Evolutionary conservation across 2,113 vertebrate genomes (phyloP).

Genomic region (Malaclemys terrapin): DNA sequence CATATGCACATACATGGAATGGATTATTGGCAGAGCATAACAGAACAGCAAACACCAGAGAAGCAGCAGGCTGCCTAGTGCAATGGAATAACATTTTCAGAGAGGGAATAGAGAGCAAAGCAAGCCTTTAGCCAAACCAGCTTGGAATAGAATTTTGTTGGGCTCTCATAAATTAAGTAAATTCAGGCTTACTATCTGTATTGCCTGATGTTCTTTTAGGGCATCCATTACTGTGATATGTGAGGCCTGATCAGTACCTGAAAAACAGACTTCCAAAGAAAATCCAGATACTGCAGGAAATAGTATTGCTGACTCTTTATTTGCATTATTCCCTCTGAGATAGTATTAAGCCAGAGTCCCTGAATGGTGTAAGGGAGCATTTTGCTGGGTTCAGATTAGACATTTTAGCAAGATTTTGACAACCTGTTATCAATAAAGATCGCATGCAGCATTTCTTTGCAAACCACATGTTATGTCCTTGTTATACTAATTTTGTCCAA

Average conservation of each 20-base stretch:
- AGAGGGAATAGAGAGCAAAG: background rate
- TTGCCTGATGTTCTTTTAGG: background rate
- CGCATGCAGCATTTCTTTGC: background rate
- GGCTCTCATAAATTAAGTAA: background rate
- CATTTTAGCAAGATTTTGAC: background rate
- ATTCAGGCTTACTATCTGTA: background rate
- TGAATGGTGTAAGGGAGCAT: background rate
- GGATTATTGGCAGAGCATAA: background rate
- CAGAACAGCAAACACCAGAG: rapidly evolving
- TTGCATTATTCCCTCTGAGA: background rate
- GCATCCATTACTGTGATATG: background rate
- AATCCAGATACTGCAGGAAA: background rate
- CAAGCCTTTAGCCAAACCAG: background rate
- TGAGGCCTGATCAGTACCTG: background rate
- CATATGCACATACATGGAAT: background rate
- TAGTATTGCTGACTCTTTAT: background rate
- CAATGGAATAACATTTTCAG: background rate
- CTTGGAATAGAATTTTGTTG: background rate
- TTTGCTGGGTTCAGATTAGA: background rate
- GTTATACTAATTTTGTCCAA: background rate
- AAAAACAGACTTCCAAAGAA: background rate
- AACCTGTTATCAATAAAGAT: background rate
- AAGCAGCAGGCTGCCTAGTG: background rate
- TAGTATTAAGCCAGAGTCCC: background rate
- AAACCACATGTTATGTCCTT: background rate